These are phyloP conservation scores for Neosilurus hyrtlii DNA, from an alignment of 2,797 vertebrate genomes.

Conservation along the genomic window DNA sequence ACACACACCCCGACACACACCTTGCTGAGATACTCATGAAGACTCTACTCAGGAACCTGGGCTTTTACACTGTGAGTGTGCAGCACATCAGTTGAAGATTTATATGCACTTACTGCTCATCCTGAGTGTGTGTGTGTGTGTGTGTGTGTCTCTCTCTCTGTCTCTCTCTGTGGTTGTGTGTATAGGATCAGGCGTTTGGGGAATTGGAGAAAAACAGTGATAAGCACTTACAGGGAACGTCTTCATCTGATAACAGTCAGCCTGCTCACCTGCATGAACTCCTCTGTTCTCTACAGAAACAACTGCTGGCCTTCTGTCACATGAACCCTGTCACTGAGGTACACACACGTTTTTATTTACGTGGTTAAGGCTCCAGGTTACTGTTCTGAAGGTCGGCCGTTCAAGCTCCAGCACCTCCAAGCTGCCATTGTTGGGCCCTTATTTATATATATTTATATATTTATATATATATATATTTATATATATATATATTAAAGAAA, in stretches of 20 bases:
- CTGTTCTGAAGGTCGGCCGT: no score
- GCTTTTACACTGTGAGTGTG: slow-evolving; percentile 76
- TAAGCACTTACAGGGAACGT: slow-evolving; percentile 86
- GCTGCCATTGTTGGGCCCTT: no score
- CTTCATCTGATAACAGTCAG: slow-evolving; percentile 92
- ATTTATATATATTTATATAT: no score
- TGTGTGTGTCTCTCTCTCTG: slow-evolving; percentile 12
- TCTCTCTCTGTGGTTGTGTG: slow-evolving; percentile 27
- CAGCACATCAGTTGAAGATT: neutral
- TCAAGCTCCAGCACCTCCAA: no score
- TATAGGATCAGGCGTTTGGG: slow-evolving; percentile 95
- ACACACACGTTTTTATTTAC: neutral
- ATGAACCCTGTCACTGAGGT: slow-evolving; percentile 92
- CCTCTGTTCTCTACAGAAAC: slow-evolving; percentile 94
- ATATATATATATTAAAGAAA: no score
- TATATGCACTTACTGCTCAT: neutral
- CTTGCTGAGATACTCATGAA: slow-evolving; percentile 79
- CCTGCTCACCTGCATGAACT: slow-evolving; percentile 96
- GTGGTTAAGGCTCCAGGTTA: no score
- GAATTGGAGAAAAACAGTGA: slow-evolving; percentile 98
- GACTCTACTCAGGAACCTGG: slow-evolving; percentile 77
- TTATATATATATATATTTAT: no score
- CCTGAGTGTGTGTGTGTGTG: slow-evolving; percentile 14
- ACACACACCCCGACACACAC: slow-evolving; percentile 62
- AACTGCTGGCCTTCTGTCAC: slow-evolving; percentile 93